phyloP scores from a whole-genome alignment of 2,797 vertebrate genomes.

The Eulemur coronatus region DNA sequence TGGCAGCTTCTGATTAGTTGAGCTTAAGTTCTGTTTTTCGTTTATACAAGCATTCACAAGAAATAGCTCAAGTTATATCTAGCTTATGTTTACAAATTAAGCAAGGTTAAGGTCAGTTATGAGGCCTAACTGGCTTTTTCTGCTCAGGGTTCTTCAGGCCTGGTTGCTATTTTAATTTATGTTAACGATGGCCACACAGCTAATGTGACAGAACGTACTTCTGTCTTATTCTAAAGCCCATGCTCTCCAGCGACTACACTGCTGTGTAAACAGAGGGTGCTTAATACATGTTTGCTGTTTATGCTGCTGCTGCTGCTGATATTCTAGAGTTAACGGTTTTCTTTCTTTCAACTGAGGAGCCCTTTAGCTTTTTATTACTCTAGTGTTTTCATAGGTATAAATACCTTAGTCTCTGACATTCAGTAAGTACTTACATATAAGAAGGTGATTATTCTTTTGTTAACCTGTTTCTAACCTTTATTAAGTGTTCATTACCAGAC shows the following conservation, averaged over 20 bases:
- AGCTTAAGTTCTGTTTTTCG: not conserved
- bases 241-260: not conserved
- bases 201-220: not conserved
- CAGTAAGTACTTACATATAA: not conserved
- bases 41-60: not conserved
- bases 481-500: not conserved
- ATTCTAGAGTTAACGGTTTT: not conserved
- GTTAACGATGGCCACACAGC: no score
- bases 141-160: not conserved
- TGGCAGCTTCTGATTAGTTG: not conserved
- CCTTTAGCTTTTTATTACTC: not conserved
- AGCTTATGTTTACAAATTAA: not conserved
- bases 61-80: not conserved
- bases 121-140: not conserved
- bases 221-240: not conserved
- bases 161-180: not conserved
- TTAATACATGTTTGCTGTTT: not conserved
- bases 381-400: not conserved
- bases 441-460: not conserved
- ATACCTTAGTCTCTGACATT: not conserved
- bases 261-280: not conserved
- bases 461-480: not conserved
- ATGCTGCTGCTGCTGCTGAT: no score
- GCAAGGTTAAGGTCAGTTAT: not conserved
- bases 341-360: not conserved